Evolutionary conservation across 2,888 invertebrate species (phyloP), one percentile per base, ranked within the genome.

Genomic region (Flabesymbios commensalis): DNA sequence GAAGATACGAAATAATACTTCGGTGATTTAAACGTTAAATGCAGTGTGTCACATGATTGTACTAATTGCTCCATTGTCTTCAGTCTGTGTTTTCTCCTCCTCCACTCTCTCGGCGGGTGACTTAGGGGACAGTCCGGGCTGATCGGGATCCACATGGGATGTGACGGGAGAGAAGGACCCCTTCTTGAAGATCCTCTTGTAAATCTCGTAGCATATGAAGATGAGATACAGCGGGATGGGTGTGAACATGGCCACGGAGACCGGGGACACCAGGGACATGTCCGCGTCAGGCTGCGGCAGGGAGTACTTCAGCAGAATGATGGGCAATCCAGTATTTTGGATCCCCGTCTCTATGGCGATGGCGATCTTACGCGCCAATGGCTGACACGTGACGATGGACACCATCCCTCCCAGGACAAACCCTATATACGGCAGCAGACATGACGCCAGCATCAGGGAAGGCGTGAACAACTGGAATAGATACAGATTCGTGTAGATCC

Each of bases 271-370:
- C 0, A 93, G 92, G 2, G 94, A 92, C 47, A 95, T 85, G 84
- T 95, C 94, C 0, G 91, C 92, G 68, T 90, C 90, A 0, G 95
- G 95, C 75, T 93, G 91, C 0, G 87, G 88, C 61, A 96, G 85
- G 2, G 92, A 88, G 76, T 92, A 89, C 59, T 90, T 85, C 57
- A 96, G 84, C 72, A 96, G 85, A 81, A 95, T 92, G 74, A 96
- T 94, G 0, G 94, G 88, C 67, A 96, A 89, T 45, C 94, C 94
- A 0, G 94, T 94, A 84, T 96, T 96, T 84, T 95, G 94, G 57
- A 95, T 89, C 54, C 95, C 80, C 0, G 83, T 83, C 67, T 96
- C 96, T 52, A 96, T 90, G 51, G 92, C 90, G 74, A 96, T 94
- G 3, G 96, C 93, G 57, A 76, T 75, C 2, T 78, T 62, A 3